Percentiles rank a stretch among this genome's conserved stretches.
These are phyloP conservation scores for Chrysina gloriosa DNA, from an alignment of 2,888 invertebrate genomes.

Conservation along the genomic window DNA sequence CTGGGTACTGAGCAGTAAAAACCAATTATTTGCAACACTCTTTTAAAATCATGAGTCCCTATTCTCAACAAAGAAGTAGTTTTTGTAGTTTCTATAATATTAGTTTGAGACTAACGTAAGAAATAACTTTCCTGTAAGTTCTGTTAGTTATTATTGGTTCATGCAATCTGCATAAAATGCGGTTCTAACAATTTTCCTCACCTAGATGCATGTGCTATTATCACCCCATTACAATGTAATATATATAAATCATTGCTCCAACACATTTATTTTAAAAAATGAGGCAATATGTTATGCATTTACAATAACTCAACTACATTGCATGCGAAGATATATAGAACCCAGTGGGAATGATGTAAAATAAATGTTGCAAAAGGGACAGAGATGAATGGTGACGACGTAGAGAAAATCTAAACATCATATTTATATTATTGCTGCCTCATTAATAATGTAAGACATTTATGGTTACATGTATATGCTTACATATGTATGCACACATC, in stretches of 20 bases:
- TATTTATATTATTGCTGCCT: background rate
- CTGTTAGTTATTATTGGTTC: too few species aligned
- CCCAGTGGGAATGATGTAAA: background rate
- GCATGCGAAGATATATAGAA: background rate
- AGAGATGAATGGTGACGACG: conserved; percentile 1
- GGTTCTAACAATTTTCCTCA: background rate
- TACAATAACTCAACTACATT: background rate
- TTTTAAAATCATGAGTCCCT: too few species aligned
- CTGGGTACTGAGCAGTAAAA: too few species aligned
- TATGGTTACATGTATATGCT: background rate
- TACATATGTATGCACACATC: background rate
- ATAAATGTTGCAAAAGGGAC: background rate
- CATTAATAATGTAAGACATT: conserved; percentile 2
- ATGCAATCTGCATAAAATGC: background rate
- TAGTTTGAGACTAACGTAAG: too few species aligned
- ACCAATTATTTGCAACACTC: too few species aligned
- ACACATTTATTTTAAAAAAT: conserved; percentile 2
- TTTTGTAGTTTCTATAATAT: background rate
- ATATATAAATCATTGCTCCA: background rate
- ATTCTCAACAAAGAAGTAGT: background rate
- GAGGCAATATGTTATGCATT: conserved; percentile 16
- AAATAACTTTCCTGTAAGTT: too few species aligned
- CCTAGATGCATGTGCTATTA: conserved; percentile 7
- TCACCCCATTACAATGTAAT: background rate
- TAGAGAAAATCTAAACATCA: background rate